Conservation (phyloP, 2,888 invertebrate genomes). For the Drosophila neonasuta region DNA sequence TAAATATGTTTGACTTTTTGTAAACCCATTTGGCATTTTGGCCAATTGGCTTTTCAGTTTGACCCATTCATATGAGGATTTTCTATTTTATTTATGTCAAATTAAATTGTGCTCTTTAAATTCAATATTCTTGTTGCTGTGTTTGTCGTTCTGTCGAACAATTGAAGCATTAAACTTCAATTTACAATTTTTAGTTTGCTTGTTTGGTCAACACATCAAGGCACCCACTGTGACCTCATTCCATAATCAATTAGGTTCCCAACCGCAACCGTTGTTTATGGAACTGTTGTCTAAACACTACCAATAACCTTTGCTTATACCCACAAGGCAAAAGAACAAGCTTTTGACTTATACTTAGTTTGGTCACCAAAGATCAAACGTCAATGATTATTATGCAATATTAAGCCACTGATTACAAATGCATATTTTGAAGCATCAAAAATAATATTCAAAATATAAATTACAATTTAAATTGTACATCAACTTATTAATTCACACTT, state of each 20-base stretch:
- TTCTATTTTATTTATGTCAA: slow-evolving; percentile 14
- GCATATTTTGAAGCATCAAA: too few species aligned
- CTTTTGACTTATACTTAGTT: too few species aligned
- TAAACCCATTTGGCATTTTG: slow-evolving; percentile 35
- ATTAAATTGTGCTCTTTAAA: slow-evolving; percentile 16
- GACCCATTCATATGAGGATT: slow-evolving; percentile 7
- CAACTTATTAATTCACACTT: background rate
- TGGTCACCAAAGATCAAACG: too few species aligned
- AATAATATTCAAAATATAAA: background rate
- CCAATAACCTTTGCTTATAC: background rate
- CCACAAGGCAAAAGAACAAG: too few species aligned
- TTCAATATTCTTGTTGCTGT: slow-evolving; percentile 5
- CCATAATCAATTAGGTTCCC: slow-evolving; percentile 30
- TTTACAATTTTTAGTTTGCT: slow-evolving; percentile 19
- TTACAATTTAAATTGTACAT: background rate
- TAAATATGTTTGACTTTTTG: slow-evolving; percentile 20
- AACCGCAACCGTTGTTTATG: slow-evolving; percentile 1
- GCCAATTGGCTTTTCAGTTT: slow-evolving; percentile 30
- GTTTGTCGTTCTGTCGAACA: background rate
- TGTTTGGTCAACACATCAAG: background rate
- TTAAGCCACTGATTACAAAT: too few species aligned
- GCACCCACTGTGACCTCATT: slow-evolving; percentile 32
- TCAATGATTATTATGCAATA: too few species aligned
- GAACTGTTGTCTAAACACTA: slow-evolving; percentile 4
- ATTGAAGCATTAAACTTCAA: slow-evolving; percentile 17